Conservation (phyloP, 2,888 invertebrate genomes). For the Agrotis exclamationis region DNA sequence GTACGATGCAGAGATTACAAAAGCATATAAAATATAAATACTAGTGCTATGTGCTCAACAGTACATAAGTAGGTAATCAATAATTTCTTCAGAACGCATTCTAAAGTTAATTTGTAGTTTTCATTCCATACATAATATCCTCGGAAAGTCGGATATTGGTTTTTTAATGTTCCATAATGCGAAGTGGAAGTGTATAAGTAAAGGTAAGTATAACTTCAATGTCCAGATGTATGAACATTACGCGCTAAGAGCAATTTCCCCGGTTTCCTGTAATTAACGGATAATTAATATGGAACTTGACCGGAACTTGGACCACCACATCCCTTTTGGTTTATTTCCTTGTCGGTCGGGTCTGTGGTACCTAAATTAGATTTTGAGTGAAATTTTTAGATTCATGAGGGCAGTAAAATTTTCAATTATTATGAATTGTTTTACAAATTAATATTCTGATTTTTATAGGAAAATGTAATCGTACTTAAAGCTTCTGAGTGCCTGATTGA, state of each 20-base stretch:
- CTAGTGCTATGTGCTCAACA: neutral
- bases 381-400: neutral
- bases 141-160: slow-evolving; percentile 53
- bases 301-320: slow-evolving; percentile 62
- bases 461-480: neutral
- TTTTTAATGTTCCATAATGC: slow-evolving; percentile 54
- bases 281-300: slow-evolving; percentile 67
- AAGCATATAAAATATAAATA: too few relatives aligned
- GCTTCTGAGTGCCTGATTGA: neutral
- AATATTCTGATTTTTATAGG: too few relatives aligned
- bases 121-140: slow-evolving; percentile 22
- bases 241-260: slow-evolving; percentile 62
- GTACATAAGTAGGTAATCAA: slow-evolving; percentile 1
- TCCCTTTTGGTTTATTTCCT: slow-evolving; percentile 55
- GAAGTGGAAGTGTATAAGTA: slow-evolving; percentile 48
- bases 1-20: too few relatives aligned
- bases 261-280: slow-evolving; percentile 69
- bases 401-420: neutral
- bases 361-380: slow-evolving; percentile 21
- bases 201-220: slow-evolving; percentile 35
- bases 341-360: slow-evolving; percentile 16
- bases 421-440: too few relatives aligned
- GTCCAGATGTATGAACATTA: slow-evolving; percentile 52
- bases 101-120: slow-evolving; percentile 9
- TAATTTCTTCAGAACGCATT: slow-evolving; percentile 18